These are phyloP conservation scores for Anadara kagoshimensis DNA, from an alignment of 1,140 invertebrate species.

Conservation along the genomic window DNA sequence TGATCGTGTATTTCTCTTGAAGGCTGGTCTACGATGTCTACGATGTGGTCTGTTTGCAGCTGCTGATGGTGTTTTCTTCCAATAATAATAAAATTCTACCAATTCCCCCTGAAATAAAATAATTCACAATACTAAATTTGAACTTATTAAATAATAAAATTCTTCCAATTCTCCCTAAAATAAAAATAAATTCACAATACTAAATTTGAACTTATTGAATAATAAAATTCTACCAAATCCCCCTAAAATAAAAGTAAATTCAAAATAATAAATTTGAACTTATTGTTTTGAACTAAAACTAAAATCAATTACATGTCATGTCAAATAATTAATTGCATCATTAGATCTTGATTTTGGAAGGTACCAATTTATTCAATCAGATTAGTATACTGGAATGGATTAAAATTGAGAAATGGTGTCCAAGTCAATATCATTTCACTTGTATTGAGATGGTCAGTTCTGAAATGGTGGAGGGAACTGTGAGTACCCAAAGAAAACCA, in stretches of 20 bases:
- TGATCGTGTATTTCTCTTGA: conserved; percentile 79
- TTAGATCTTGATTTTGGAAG: too few relatives aligned
- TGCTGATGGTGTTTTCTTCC: conserved; percentile 99
- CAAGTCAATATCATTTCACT: too few relatives aligned
- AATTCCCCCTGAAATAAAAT: conserved; percentile 85
- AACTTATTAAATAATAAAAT: conserved; percentile 94
- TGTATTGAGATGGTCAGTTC: too few relatives aligned
- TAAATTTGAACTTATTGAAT: conserved; percentile 75
- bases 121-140: not conserved
- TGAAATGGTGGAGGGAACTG: too few relatives aligned
- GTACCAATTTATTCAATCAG: too few relatives aligned
- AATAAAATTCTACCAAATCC: conserved; percentile 98
- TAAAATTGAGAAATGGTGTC: too few relatives aligned
- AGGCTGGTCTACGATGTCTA: conserved; percentile 88
- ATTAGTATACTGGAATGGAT: too few relatives aligned
- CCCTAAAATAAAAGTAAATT: conserved; percentile 78
- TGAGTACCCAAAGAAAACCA: too few relatives aligned
- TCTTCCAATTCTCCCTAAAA: conserved; percentile 94
- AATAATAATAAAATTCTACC: conserved; percentile 99
- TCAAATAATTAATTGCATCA: too few relatives aligned
- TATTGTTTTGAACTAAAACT: too few relatives aligned
- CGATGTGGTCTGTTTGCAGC: conserved; percentile 89
- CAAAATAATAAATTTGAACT: not conserved
- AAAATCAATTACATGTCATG: too few relatives aligned
- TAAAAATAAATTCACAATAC: not conserved